These are phyloP conservation scores for Pseudorhombus dupliciocellatus DNA, from an alignment of 2,113 vertebrate species.

Conservation along the genomic window DNA sequence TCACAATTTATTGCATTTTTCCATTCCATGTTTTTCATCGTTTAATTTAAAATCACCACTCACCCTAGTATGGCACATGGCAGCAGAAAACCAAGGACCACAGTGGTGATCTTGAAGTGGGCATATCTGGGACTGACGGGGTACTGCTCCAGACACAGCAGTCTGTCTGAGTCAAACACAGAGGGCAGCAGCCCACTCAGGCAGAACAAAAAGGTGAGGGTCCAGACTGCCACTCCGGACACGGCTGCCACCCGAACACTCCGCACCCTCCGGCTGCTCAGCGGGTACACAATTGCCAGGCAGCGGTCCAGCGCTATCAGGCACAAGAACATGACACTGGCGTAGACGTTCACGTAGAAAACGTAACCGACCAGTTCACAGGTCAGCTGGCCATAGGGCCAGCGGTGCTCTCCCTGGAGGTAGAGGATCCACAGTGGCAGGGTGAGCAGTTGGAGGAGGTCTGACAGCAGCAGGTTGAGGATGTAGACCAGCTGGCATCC, in stretches of 20 bases:
- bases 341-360: conserved; percentile 82
- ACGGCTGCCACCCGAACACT: conserved; percentile 66
- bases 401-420: conserved; percentile 65
- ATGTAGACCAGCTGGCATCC: conserved; percentile 81
- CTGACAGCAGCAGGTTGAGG: conserved; percentile 81
- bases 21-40: no score
- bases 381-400: conserved; percentile 59
- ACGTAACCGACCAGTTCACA: conserved; percentile 77
- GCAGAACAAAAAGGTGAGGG: conserved; percentile 79
- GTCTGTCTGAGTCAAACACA: conserved; percentile 60
- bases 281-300: conserved; percentile 79
- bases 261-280: conserved; percentile 75
- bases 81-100: conserved; percentile 77
- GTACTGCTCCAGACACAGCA: conserved; percentile 77
- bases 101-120: conserved; percentile 74
- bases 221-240: conserved; percentile 66
- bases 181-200: conserved; percentile 80
- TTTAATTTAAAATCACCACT: conserved; percentile 35
- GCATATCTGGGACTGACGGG: conserved; percentile 67
- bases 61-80: conserved; percentile 80
- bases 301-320: conserved; percentile 82
- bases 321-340: conserved; percentile 81
- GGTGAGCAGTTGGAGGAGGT: conserved; percentile 81
- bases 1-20: not conserved
- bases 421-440: conserved; percentile 83